A percentile compares a stretch with the other conserved stretches of the same genome.
Conservation (phyloP, 2,113 vertebrate species). For the Rhegmatorhina hoffmannsi region DNA sequence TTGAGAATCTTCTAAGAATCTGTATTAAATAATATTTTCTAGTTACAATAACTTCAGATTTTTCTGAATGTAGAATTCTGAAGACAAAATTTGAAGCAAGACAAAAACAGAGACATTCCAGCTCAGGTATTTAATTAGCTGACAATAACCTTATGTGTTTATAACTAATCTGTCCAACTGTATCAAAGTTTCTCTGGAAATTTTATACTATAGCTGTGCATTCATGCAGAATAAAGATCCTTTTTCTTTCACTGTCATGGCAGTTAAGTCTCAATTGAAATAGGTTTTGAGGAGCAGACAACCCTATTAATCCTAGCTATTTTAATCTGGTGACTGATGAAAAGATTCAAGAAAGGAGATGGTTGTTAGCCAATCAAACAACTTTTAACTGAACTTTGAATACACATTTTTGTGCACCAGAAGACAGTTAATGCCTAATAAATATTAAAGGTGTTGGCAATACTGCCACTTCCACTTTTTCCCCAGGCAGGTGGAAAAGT, state of each 20-base stretch:
- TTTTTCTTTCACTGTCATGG: constrained; percentile 46
- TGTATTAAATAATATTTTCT: not conserved
- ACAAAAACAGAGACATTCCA: not conserved
- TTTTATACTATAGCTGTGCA: constrained; percentile 34
- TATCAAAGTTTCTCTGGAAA: constrained; percentile 48
- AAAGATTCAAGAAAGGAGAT: constrained; percentile 20
- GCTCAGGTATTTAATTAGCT: constrained; percentile 33
- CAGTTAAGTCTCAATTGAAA: constrained; percentile 38
- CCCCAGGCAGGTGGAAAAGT: not conserved
- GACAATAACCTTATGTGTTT: constrained; percentile 9
- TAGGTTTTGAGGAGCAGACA: constrained; percentile 33
- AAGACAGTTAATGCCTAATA: not conserved
- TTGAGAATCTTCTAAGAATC: not conserved
- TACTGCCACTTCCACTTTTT: not conserved
- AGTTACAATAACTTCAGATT: not conserved
- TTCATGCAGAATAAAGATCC: constrained; percentile 59
- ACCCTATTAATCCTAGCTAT: constrained; percentile 29
- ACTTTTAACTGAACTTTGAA: constrained; percentile 1
- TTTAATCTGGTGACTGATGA: constrained; percentile 56
- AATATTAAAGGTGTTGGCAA: not conserved
- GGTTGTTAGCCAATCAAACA: not conserved
- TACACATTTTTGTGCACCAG: not conserved
- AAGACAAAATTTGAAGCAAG: not conserved
- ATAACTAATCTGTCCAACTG: constrained; percentile 16
- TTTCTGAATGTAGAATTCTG: constrained; percentile 4